Evolutionary conservation across 2,797 vertebrate genomes (phyloP).

Genomic region (Acanthiza pusilla): DNA sequence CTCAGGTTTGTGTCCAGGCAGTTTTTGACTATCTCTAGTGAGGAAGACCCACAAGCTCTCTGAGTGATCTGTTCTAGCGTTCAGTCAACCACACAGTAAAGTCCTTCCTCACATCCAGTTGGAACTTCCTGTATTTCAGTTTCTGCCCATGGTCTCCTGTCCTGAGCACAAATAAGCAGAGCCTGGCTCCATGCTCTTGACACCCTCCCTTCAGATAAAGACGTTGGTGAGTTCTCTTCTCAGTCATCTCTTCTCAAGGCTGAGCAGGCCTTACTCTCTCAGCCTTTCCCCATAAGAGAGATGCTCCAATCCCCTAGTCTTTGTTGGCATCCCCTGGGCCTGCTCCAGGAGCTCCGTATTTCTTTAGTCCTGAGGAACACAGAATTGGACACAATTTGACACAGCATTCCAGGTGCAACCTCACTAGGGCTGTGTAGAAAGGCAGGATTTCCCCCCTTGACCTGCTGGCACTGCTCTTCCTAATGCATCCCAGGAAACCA

Average conservation of each 20-base stretch:
- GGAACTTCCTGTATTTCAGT: not conserved
- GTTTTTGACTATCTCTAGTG: not conserved
- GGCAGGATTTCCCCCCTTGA: not conserved
- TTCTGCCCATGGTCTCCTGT: not conserved
- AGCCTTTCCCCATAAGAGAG: not conserved
- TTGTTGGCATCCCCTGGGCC: not conserved
- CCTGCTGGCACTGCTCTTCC: not conserved
- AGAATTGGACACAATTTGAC: not conserved
- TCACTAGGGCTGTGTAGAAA: not conserved
- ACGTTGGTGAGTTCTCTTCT: not conserved
- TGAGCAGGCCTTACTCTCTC: not conserved
- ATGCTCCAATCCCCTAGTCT: not conserved
- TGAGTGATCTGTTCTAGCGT: not conserved
- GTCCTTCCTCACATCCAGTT: not conserved
- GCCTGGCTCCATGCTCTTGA: not conserved
- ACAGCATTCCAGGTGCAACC: not conserved
- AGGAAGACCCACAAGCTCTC: not conserved
- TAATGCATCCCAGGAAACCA: not conserved
- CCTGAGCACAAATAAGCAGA: not conserved
- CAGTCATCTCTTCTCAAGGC: not conserved
- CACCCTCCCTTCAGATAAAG: not conserved
- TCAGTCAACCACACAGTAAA: not conserved
- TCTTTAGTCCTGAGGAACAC: too few relatives aligned
- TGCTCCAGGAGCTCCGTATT: not conserved
- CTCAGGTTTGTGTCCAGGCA: not conserved